phyloP scores from a whole-genome alignment of 37 sponge, comb jelly and placozoan genomes.

The Cliona cf. orientalis region DNA sequence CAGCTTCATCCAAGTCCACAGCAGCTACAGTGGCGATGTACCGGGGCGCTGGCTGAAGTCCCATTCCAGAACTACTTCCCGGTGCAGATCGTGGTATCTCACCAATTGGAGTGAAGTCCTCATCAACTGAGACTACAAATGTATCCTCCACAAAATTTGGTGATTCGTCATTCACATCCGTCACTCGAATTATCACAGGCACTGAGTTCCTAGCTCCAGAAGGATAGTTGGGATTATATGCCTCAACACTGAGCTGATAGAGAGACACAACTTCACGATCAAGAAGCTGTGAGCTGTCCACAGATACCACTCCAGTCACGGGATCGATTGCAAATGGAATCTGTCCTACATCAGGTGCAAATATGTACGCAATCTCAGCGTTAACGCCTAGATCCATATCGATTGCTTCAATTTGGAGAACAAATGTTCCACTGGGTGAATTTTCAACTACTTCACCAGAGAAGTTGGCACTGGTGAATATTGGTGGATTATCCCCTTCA shows the following conservation, averaged over 20 bases:
- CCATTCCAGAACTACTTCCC: neutral
- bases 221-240: slow-evolving; percentile 28
- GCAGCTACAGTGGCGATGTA: slow-evolving; percentile 26
- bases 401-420: slow-evolving; percentile 34
- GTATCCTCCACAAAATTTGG: slow-evolving; percentile 24
- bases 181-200: slow-evolving; percentile 18
- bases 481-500: slow-evolving; percentile 67
- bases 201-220: neutral
- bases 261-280: slow-evolving; percentile 22
- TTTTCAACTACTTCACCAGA: slow-evolving; percentile 28
- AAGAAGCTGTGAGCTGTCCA: slow-evolving; percentile 10
- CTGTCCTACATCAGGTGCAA: neutral
- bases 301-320: slow-evolving; percentile 42
- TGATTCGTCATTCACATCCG: slow-evolving; percentile 59
- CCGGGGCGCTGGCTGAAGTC: neutral
- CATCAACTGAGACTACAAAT: neutral
- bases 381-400: slow-evolving; percentile 48
- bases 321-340: slow-evolving; percentile 49
- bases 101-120: slow-evolving; percentile 51
- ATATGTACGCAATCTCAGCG: slow-evolving; percentile 26
- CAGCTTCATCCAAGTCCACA: slow-evolving; percentile 20
- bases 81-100: slow-evolving; percentile 5
- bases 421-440: slow-evolving; percentile 28
- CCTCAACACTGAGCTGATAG: slow-evolving; percentile 12
- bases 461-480: slow-evolving; percentile 15